These are phyloP conservation scores for Oceanodroma tethys DNA, from an alignment of 2,113 vertebrate genomes.

Conservation along the genomic window DNA sequence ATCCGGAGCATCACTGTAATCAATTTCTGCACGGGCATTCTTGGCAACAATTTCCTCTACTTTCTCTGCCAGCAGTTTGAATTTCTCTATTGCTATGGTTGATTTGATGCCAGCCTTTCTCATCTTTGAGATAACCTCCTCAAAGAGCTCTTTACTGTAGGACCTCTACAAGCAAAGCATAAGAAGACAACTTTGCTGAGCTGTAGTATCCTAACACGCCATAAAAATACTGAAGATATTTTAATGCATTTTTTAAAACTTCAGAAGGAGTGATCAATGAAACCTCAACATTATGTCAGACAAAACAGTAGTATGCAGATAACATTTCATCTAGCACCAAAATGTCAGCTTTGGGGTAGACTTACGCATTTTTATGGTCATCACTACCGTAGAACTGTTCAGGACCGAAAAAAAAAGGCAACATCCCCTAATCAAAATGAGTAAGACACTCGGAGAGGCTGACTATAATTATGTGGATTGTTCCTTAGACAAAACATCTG, in stretches of 20 bases:
- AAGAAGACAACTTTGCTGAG: not conserved
- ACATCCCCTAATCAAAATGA: not conserved
- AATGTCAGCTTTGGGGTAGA: not conserved
- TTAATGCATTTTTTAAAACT: not conserved
- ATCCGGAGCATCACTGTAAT: constrained; percentile 97
- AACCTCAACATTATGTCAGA: not conserved
- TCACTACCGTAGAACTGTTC: not conserved
- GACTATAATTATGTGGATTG: not conserved
- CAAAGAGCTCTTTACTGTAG: constrained; percentile 96
- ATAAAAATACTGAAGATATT: not conserved
- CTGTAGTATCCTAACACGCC: not conserved
- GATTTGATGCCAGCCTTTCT: constrained; percentile 98
- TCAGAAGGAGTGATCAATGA: not conserved
- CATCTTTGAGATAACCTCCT: constrained; percentile 98
- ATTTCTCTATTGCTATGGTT: constrained; percentile 97
- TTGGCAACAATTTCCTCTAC: constrained; percentile 96
- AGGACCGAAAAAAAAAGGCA: not conserved
- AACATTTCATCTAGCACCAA: not conserved
- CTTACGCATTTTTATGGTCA: not conserved
- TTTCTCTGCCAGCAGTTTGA: constrained; percentile 93
- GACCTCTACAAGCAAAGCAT: constrained; percentile 81
- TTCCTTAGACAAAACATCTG: not conserved
- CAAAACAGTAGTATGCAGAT: not conserved
- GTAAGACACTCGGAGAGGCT: not conserved
- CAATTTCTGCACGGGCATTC: constrained; percentile 95